Conservation (phyloP, 2,888 invertebrate species). For the Balanococcus diminutus region DNA sequence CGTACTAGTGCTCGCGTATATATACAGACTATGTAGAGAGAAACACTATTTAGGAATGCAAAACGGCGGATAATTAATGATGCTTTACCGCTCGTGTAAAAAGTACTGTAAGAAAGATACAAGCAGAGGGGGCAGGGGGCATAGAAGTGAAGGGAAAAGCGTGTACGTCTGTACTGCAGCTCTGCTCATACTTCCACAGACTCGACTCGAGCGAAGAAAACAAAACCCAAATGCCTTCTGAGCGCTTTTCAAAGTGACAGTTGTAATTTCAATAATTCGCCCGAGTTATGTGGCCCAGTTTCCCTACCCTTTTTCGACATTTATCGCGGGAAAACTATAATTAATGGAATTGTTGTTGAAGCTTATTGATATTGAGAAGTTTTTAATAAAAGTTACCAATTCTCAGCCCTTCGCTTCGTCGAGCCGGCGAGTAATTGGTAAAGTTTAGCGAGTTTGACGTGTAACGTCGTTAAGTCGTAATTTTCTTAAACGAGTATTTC, state of each 20-base stretch:
- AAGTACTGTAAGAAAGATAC: background rate
- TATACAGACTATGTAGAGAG: background rate
- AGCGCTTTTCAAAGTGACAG: conserved; percentile 39
- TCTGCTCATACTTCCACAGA: too few relatives aligned
- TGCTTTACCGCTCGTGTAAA: conserved; percentile 21
- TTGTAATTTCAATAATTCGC: conserved; percentile 35
- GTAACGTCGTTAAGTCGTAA: background rate
- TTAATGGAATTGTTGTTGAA: conserved; percentile 38
- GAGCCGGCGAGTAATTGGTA: background rate
- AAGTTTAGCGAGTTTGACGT: background rate
- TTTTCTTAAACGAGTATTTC: background rate
- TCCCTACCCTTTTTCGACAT: conserved; percentile 1
- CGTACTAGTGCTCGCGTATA: background rate
- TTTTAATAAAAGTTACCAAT: conserved; percentile 15
- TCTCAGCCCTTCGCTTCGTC: background rate
- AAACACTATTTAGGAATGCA: conserved; percentile 34
- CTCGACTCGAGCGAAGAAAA: background rate
- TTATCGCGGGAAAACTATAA: conserved; percentile 3
- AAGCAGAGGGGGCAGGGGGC: background rate
- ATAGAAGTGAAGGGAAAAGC: background rate
- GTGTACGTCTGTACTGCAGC: background rate
- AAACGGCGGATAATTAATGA: conserved; percentile 44
- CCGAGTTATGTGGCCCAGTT: conserved; percentile 31
- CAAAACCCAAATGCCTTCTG: background rate
- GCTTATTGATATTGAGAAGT: conserved; percentile 19